A percentile compares a stretch with the other conserved stretches of the same genome.
Conservation (phyloP, 2,113 vertebrate species). For the Hydrolagus affinis region DNA sequence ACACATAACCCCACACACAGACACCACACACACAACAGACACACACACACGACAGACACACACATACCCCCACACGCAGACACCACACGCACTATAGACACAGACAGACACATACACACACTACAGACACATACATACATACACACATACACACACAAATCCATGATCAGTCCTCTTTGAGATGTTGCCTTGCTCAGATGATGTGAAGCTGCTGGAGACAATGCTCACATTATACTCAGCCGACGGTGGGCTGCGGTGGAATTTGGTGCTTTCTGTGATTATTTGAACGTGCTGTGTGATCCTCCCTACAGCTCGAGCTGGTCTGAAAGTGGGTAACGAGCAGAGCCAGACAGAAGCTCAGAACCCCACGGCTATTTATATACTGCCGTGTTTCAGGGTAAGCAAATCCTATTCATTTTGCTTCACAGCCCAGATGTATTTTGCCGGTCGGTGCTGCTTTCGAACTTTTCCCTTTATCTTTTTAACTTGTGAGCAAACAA, state of each 20-base stretch:
- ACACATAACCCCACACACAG: too few relatives aligned
- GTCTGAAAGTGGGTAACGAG: background rate
- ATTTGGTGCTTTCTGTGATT: conserved; percentile 3
- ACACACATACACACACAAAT: too few relatives aligned
- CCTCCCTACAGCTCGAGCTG: background rate
- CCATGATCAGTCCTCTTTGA: too few relatives aligned
- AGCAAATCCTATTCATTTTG: background rate
- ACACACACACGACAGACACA: too few relatives aligned
- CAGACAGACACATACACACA: too few relatives aligned
- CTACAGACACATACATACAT: too few relatives aligned
- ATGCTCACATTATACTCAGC: background rate
- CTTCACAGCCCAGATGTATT: background rate
- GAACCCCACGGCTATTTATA: background rate
- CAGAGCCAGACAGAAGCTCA: background rate
- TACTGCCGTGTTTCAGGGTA: background rate
- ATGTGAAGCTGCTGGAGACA: background rate
- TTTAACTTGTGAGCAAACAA: background rate
- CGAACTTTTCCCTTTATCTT: background rate
- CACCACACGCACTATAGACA: too few relatives aligned
- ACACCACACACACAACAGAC: too few relatives aligned
- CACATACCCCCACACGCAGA: too few relatives aligned
- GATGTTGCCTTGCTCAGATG: too few relatives aligned
- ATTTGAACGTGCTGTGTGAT: background rate
- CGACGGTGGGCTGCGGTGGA: conserved; percentile 15
- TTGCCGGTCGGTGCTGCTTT: background rate